phyloP scores from a whole-genome alignment of 2,113 vertebrate genomes.

The Chitala chitala region DNA sequence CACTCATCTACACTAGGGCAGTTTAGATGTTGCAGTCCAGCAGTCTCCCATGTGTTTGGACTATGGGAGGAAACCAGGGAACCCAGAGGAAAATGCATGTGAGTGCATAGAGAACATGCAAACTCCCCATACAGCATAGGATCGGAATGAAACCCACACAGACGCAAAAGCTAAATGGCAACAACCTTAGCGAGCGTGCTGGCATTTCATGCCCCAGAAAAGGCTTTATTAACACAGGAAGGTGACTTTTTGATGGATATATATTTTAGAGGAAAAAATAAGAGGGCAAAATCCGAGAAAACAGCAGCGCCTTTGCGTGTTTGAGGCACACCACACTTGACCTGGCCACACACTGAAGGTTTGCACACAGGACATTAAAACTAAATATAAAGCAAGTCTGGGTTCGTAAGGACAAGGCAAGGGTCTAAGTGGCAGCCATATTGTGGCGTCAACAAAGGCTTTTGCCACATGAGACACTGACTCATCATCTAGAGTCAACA shows the following conservation, averaged over 20 bases:
- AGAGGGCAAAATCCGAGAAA: not conserved
- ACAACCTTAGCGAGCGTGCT: too few species aligned
- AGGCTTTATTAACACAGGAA: too few species aligned
- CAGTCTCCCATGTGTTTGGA: too few species aligned
- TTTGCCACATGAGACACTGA: constrained; percentile 41
- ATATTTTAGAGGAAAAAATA: not conserved
- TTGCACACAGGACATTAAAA: not conserved
- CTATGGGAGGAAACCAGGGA: too few species aligned
- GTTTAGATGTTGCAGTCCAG: too few species aligned
- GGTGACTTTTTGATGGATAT: not conserved
- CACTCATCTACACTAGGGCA: too few species aligned
- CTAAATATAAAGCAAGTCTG: constrained; percentile 41
- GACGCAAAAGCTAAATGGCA: too few species aligned
- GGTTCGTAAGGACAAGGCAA: constrained; percentile 26
- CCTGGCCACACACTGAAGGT: not conserved
- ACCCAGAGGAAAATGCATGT: too few species aligned
- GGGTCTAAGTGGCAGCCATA: constrained; percentile 36
- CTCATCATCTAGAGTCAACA: constrained; percentile 32
- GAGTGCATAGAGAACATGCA: too few species aligned
- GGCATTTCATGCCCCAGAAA: too few species aligned
- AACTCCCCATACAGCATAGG: too few species aligned
- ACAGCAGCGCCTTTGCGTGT: not conserved
- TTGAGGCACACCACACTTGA: not conserved
- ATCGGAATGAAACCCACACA: too few species aligned
- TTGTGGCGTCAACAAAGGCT: constrained; percentile 40